Evolutionary conservation across 1,140 invertebrate genomes (phyloP).

Genomic region (Hyles vespertilio): DNA sequence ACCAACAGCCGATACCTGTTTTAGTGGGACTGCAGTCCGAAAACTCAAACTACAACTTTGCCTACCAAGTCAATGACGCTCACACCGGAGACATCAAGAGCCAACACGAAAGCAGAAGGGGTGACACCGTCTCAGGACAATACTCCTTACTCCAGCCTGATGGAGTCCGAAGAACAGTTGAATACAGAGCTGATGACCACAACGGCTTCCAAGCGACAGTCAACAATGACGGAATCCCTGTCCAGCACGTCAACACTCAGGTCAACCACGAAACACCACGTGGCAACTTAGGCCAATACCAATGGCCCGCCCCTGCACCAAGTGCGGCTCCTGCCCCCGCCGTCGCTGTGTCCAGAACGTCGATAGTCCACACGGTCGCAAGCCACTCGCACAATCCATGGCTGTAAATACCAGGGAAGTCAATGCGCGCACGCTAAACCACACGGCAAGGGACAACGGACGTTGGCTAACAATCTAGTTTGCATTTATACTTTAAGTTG

Average conservation of each 20-base stretch:
- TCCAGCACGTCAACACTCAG: slow-evolving; percentile 18
- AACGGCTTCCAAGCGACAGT: slow-evolving; percentile 56
- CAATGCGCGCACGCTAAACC: not conserved
- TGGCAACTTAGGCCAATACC: slow-evolving; percentile 15
- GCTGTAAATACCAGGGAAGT: slow-evolving; percentile 29
- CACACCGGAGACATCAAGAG: slow-evolving; percentile 72
- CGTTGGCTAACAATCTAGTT: slow-evolving; percentile 27
- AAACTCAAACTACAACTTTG: slow-evolving; percentile 76
- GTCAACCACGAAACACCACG: slow-evolving; percentile 26
- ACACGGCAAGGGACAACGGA: slow-evolving; percentile 22
- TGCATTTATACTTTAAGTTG: slow-evolving; percentile 41
- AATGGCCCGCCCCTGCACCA: slow-evolving; percentile 8
- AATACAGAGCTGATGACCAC: slow-evolving; percentile 76
- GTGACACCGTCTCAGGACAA: slow-evolving; percentile 79
- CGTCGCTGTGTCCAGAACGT: slow-evolving; percentile 42
- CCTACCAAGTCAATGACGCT: slow-evolving; percentile 80
- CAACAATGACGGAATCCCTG: slow-evolving; percentile 42
- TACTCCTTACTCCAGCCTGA: slow-evolving; percentile 81
- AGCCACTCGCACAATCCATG: slow-evolving; percentile 40
- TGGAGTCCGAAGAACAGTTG: slow-evolving; percentile 79
- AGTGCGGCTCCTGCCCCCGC: slow-evolving; percentile 28
- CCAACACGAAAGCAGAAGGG: slow-evolving; percentile 70
- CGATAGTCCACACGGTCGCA: slow-evolving; percentile 34
- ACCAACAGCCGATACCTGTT: slow-evolving; percentile 39
- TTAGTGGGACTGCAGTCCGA: slow-evolving; percentile 34